Percentiles rank a stretch among this genome's conserved stretches.
Evolutionary conservation across 2,113 vertebrate genomes (phyloP).

Genomic region (Rhodinocichla rosea): DNA sequence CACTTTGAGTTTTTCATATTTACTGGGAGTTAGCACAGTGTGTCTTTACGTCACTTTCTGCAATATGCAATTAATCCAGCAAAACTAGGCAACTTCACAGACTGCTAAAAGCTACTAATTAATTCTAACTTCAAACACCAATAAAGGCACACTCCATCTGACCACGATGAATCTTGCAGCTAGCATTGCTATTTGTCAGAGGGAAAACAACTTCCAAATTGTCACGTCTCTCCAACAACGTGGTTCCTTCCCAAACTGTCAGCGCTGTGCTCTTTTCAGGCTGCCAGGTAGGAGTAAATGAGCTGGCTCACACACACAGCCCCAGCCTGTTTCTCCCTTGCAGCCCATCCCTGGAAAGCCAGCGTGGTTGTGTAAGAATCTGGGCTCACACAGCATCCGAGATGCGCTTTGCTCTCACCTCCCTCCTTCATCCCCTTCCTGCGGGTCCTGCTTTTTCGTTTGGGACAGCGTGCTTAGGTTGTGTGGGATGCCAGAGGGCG

Average conservation of each 20-base stretch:
- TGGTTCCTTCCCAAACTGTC: not conserved
- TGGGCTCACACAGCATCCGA: not conserved
- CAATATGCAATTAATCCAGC: not conserved
- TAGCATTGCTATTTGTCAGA: not conserved
- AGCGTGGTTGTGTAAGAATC: rapidly evolving
- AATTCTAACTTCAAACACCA: not conserved
- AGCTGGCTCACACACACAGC: not conserved
- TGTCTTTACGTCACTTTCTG: not conserved
- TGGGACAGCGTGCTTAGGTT: not conserved
- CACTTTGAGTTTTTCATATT: not conserved
- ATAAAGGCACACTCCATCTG: not conserved
- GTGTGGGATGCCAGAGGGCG: not conserved
- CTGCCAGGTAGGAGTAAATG: not conserved
- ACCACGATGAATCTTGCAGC: not conserved
- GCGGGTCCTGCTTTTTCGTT: not conserved
- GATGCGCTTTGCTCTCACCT: not conserved
- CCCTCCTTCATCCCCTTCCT: not conserved
- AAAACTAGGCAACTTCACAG: not conserved
- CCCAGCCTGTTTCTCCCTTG: not conserved
- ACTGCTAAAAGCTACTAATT: not conserved
- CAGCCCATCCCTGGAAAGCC: not conserved
- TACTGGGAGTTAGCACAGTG: not conserved
- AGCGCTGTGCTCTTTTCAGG: not conserved
- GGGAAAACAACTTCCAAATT: not conserved
- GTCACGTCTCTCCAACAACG: not conserved